A percentile compares a stretch with the other conserved stretches of the same genome.
These are phyloP conservation scores for Strix uralensis DNA, from an alignment of 2,113 vertebrate species.

Conservation along the genomic window DNA sequence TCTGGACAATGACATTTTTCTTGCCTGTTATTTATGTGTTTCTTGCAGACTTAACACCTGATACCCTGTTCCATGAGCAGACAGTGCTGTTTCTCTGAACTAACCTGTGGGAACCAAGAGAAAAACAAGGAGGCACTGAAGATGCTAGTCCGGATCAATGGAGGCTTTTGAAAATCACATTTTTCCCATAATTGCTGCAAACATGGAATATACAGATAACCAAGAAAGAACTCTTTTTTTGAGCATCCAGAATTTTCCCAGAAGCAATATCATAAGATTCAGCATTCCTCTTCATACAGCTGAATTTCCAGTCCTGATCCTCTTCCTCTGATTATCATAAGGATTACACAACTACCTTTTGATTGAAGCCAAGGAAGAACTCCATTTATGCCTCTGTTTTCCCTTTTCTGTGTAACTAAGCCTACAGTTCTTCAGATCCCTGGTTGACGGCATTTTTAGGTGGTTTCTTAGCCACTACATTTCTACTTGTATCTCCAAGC, in stretches of 20 bases:
- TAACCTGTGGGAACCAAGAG: neutral
- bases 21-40: neutral
- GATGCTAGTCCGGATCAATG: neutral
- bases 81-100: neutral
- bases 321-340: neutral
- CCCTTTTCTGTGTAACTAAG: neutral
- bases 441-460: neutral
- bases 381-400: neutral
- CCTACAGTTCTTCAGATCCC: neutral
- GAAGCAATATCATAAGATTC: neutral
- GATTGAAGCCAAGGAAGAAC: neutral
- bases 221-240: neutral
- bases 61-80: neutral
- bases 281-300: neutral
- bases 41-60: neutral
- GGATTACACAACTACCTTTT: neutral
- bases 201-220: neutral
- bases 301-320: neutral
- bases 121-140: neutral
- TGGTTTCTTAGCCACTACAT: neutral
- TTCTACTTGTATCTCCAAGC: neutral
- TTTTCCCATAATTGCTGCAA: neutral
- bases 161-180: neutral
- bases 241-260: neutral
- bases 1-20: neutral